phyloP scores from a whole-genome alignment of 1,140 invertebrate genomes.

The Laupala kohalensis region DNA sequence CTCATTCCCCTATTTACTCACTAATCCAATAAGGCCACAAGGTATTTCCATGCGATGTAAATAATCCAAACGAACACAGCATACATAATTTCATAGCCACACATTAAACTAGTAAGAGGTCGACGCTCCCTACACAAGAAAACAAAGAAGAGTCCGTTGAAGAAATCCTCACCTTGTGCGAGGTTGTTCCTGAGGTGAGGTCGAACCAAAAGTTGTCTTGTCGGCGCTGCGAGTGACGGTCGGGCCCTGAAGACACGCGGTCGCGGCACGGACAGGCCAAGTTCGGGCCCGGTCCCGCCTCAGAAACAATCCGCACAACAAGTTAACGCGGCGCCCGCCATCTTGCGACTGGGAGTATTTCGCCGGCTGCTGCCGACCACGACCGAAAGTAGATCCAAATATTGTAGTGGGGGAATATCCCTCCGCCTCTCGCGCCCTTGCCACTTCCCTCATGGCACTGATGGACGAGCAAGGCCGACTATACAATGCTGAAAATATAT shows the following conservation, averaged over 20 bases:
- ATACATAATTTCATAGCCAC: not conserved
- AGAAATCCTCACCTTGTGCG: not conserved
- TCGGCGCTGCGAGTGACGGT: slow-evolving; percentile 8
- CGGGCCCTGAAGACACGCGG: slow-evolving; percentile 7
- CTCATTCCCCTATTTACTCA: too few species aligned
- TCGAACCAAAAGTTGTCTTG: slow-evolving; percentile 11
- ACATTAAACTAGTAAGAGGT: not conserved
- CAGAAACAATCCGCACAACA: slow-evolving; percentile 10
- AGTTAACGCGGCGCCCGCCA: not conserved
- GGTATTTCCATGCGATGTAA: not conserved
- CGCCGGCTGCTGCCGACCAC: too few species aligned
- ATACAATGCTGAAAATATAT: too few species aligned
- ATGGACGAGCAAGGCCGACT: too few species aligned
- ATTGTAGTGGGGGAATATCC: not conserved
- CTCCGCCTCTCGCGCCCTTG: too few species aligned
- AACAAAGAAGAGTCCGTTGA: not conserved
- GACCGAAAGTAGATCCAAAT: not conserved
- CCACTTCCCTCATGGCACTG: too few species aligned
- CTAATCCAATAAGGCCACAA: too few species aligned
- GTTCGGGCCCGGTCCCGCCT: slow-evolving; percentile 8
- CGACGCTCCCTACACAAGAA: not conserved
- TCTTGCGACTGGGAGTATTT: slow-evolving; percentile 12
- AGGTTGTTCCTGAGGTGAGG: slow-evolving; percentile 9
- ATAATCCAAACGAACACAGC: not conserved
- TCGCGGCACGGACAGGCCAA: slow-evolving; percentile 8